Base-by-base conservation (phyloP, 2,113 vertebrate species). In the Phoenicopterus ruber region DNA sequence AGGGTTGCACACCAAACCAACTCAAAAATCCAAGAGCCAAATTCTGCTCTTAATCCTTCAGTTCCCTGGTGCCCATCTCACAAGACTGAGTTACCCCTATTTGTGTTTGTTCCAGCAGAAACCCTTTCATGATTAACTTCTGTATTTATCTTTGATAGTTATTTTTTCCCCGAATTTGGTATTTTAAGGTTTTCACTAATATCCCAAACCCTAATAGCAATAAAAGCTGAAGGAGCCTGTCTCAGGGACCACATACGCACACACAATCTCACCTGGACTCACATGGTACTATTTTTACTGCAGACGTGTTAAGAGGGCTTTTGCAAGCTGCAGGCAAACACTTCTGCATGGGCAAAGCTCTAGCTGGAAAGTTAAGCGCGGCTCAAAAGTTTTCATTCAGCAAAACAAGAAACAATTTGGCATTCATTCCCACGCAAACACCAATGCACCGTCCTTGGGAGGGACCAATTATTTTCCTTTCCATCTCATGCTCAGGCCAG, bases 391-490 rank as follows among this genome's bases (percentile, higher is more conserved):
- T 96, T 93, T 96, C 88, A 91, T 90, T 86, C 86, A 96, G 86
- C 90, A 96, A 94, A 97, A 81, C 63, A 67, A 85, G 67, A 83
- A 88, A 89, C 78, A 94, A 88, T 80, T 89, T 81, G 94, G 58
- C 86, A 94, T 89, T 92, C 66, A 95, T 81, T 94, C 78, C 89
- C 94, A 94, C 12, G 24, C 88, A 81, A 95, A 80, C 92, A 88
- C 63, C 82, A 63, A 74, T 42, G 83, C 67, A 40, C 62, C 42
- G 73, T 79, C 70, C 73, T 90, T 70, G 90, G 91, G 93, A 95
- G 47, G 94, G 58, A 78, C 88, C 92, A 90, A 83, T 88, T 94
- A 83, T 95, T 94, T 96, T 92, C 94, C 94, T 96, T 96, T 85
- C 93, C 80, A 86, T 93, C 96, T 88, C 82, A 38, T 47, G 76